Conservation (phyloP, 2,888 invertebrate species). For the Ochlodes sylvanus region DNA sequence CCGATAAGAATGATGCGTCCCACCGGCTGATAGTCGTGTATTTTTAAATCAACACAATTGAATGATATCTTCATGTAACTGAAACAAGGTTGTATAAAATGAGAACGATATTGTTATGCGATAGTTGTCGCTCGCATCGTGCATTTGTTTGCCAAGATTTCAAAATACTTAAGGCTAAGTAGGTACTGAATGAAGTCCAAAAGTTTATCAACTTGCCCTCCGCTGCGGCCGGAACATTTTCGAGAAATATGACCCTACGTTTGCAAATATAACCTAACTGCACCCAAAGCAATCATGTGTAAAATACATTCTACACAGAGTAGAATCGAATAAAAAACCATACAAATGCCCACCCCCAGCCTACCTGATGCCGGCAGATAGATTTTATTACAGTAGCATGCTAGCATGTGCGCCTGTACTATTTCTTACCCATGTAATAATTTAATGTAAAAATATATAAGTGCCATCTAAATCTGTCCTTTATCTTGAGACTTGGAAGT, state of each 20-base stretch:
- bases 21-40: constrained; percentile 5
- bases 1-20: constrained; percentile 16
- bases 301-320: no score
- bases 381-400: no score
- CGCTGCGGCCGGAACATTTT: neutral
- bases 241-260: neutral
- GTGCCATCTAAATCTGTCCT: neutral
- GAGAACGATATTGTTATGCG: constrained; percentile 29
- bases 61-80: constrained; percentile 21
- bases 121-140: neutral
- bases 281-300: no score
- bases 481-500: constrained; percentile 19
- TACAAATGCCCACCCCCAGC: no score
- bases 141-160: constrained; percentile 7
- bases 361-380: no score
- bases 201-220: neutral
- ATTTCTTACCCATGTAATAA: no score
- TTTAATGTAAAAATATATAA: neutral
- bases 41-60: constrained; percentile 28
- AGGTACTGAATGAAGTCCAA: constrained; percentile 12
- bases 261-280: no score
- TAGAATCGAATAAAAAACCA: no score
- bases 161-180: neutral
- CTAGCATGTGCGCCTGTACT: no score
- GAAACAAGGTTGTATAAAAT: constrained; percentile 30